These are phyloP conservation scores for Lepus oiostolus DNA, from an alignment of 2,797 vertebrate species.

Conservation along the genomic window DNA sequence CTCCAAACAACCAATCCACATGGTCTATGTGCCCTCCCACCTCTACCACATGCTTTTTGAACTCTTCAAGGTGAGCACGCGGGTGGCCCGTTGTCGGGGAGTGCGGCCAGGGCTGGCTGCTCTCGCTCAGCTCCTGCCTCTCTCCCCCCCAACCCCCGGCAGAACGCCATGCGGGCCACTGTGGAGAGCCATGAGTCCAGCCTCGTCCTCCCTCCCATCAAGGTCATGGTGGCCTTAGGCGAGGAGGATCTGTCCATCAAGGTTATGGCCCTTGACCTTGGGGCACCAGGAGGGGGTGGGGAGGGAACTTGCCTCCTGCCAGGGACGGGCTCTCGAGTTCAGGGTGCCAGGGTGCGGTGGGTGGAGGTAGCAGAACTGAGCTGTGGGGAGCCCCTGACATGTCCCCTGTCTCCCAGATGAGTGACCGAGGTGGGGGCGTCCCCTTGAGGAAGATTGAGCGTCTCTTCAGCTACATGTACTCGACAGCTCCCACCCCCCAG, in stretches of 20 bases:
- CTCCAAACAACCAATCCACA: constrained; percentile 90
- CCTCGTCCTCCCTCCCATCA: constrained; percentile 91
- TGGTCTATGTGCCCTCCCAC: constrained; percentile 97
- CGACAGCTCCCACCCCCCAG: constrained; percentile 94
- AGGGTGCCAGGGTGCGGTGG: background rate
- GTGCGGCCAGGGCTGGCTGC: background rate
- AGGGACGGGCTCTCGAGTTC: background rate
- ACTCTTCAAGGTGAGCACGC: constrained; percentile 94
- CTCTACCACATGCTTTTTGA: constrained; percentile 99
- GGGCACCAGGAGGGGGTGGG: background rate
- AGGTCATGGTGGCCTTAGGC: constrained; percentile 95
- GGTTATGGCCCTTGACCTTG: constrained; percentile 84
- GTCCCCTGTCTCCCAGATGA: constrained; percentile 90
- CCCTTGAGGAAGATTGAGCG: constrained; percentile 95
- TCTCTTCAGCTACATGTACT: constrained; percentile 98
- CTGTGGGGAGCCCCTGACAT: background rate
- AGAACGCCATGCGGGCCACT: constrained; percentile 98
- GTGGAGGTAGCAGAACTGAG: background rate
- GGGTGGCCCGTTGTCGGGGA: background rate
- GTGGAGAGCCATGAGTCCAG: constrained; percentile 94
- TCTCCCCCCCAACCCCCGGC: background rate
- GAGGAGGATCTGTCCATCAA: constrained; percentile 96
- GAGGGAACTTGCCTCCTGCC: background rate
- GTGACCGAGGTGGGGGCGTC: constrained; percentile 94
- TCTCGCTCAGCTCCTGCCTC: background rate